A percentile compares a stretch with the other conserved stretches of the same genome.
phyloP scores from a whole-genome alignment of 2,113 vertebrate species.

The Hydrolagus affinis region DNA sequence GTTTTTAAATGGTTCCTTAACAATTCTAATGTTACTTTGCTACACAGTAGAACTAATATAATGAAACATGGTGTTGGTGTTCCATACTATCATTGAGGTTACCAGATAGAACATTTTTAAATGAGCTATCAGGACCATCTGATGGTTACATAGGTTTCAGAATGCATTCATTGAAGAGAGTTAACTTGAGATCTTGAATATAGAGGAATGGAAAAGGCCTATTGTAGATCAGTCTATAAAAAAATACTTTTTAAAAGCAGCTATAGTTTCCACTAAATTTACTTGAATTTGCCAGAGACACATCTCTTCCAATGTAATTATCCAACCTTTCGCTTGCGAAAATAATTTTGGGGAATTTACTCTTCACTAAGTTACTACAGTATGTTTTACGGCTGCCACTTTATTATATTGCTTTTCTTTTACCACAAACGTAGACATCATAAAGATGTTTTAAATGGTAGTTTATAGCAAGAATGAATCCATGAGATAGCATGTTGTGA shows the following conservation, averaged over 20 bases:
- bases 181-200: no score
- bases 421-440: no score
- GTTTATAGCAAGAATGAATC: no score
- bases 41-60: neutral
- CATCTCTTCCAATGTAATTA: neutral
- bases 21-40: neutral
- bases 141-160: neutral
- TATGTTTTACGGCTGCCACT: no score
- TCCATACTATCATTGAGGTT: neutral
- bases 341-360: neutral
- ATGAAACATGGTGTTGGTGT: neutral
- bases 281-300: neutral
- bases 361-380: neutral
- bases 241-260: neutral
- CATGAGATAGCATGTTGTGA: no score
- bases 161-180: neutral
- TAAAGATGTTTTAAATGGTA: no score
- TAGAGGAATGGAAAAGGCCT: no score
- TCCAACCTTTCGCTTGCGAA: neutral
- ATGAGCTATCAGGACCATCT: neutral
- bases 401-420: no score
- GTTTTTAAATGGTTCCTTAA: neutral
- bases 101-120: neutral
- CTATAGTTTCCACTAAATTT: neutral
- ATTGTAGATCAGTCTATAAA: no score